Evolutionary conservation across 2,113 vertebrate genomes (phyloP), one percentile per base, ranked within the genome.

Genomic region (Pituophis catenifer): DNA sequence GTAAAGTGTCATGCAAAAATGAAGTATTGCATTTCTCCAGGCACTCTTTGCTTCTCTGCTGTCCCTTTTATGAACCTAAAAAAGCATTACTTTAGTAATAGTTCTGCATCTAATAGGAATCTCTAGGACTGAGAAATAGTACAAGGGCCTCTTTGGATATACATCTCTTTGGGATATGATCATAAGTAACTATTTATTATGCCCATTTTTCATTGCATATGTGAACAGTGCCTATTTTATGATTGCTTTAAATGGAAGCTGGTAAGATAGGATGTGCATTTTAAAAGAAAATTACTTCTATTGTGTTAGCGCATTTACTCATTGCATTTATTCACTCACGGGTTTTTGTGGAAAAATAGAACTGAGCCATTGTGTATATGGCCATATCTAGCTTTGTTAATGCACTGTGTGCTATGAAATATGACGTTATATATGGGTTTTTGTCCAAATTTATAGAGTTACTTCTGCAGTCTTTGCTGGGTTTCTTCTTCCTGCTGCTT

Each of bases 281-380:
- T 92, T 65, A 91, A 24, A 90, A 59, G 33, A 89, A 59, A 55
- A 85, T 59, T 53, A 0, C 70, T 88, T 50, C 62, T 53, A 0
- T 90, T 94, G 86, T 55, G 87, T 94, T 55, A 8, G 52, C 26
- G 58, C 93, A 38, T 87, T 95, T 89, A 0, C 81, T 94, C 89
- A 12, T 88, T 54, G 59, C 88, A 52, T 93, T 75, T 59, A 65
- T 91, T 95, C 0, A 1, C 90, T 93, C 33, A 89, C 19, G 19
- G 62, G 5, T 89, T 21, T 91, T 19, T 75, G 1, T 11, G 70
- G 93, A 91, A 94, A 91, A 65, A 93, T 57, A 12, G 70, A 59
- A 52, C n/a, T 50, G 38, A 50, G 3, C 54, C 48, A 13, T 24
- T 58, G 21, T 48, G 1, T 33, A 13, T 54, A 33, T 29, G 11